Evolutionary conservation across 2,888 invertebrate genomes (phyloP), one percentile per base, ranked within the genome.

Genomic region (Phragmatobia fuliginosa): DNA sequence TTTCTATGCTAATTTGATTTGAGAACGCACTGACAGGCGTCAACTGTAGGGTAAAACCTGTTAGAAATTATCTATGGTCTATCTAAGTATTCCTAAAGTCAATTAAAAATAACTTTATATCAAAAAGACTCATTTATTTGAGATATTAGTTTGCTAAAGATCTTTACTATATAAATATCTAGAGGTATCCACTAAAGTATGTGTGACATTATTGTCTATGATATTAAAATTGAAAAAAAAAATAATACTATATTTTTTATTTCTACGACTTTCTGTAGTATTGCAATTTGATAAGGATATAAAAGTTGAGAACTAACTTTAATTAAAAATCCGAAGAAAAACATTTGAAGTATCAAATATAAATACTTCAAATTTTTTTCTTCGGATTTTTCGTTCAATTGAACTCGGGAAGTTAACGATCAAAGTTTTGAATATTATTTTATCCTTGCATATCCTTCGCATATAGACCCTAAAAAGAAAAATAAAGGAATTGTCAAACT

Each of bases 1-100:
- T 64, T 68, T 64, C 64, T 68, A 60, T 60, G 49, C 60, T 68
- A 68, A 60, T 60, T 60, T 18, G 31, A 38, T 52, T 60, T 31
- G 60, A 52, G 64, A 60, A 64, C 64, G 59, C 45, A 49, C 33
- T 7, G 45, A 2, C 59, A 49, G 59, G 49, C 60, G 68, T 14
- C 18, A 21, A 25, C 21, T 58, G n/a, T 52, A 25, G 25, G 25
- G n/a, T 33, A 63, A n/a, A 49, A 32, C 21, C 7, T 32, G 14
- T 45, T 45, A n/a, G n/a, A 32, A 31, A 41, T 28, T 28, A 62
- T 41, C 38, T 62, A 6, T 32, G 33, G 5, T 18, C 16, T 28
- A 1, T 41, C 14, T 28, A 10, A 36, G 8, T 28, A 28, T 1
- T 16, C 6, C 0, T 25, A 25, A 14, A 56, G 11, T 5, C 4